Evolutionary conservation across 2,797 vertebrate genomes (phyloP).

Genomic region (Scyliorhinus canicula): DNA sequence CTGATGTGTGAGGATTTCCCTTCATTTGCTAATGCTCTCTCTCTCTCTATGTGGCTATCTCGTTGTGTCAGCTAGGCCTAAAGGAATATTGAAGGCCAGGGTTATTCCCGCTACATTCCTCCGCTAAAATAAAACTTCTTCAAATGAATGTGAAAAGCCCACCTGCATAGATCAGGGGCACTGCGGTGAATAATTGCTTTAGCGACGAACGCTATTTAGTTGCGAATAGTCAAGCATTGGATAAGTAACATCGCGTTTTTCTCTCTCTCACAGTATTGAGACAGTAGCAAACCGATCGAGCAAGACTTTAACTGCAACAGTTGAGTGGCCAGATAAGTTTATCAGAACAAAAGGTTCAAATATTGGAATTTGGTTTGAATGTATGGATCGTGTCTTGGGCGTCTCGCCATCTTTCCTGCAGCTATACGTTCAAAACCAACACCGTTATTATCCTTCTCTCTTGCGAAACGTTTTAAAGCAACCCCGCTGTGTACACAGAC

Average conservation of each 20-base stretch:
- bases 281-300: neutral
- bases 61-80: neutral
- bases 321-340: neutral
- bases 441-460: neutral
- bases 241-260: neutral
- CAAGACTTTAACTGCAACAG: slow-evolving; percentile 14
- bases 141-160: neutral
- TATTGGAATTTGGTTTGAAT: neutral
- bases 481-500: neutral
- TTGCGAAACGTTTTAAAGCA: neutral
- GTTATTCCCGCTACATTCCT: slow-evolving; percentile 6
- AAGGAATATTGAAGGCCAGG: neutral
- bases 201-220: neutral
- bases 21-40: neutral
- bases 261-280: neutral
- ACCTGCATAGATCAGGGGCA: neutral
- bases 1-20: neutral
- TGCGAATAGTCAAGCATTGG: neutral
- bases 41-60: neutral
- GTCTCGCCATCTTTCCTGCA: neutral
- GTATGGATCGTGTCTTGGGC: neutral
- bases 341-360: neutral
- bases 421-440: neutral
- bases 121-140: neutral
- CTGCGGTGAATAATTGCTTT: neutral